Percentiles rank a stretch among this genome's conserved stretches.
Conservation (phyloP, 2,888 invertebrate species). For the Meloe dianella region DNA sequence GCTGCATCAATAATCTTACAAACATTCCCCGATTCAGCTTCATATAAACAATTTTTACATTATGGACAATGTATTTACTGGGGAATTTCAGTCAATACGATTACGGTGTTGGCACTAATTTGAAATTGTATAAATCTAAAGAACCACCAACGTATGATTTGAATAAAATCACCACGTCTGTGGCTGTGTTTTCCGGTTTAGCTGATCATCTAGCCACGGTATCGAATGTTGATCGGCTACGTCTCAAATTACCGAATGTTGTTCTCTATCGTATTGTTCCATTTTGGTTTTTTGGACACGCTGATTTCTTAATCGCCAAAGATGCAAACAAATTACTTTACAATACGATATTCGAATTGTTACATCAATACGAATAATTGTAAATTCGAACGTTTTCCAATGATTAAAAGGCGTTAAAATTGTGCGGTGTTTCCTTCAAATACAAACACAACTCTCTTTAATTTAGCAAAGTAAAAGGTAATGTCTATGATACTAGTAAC, state of each 20-base stretch:
- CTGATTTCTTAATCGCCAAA: background rate
- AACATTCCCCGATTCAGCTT: background rate
- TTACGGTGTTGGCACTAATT: constrained; percentile 30
- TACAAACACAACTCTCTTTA: background rate
- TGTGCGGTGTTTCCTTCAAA: background rate
- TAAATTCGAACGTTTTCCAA: too few species aligned
- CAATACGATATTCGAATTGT: background rate
- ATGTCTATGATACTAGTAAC: background rate
- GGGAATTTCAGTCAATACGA: constrained; percentile 30
- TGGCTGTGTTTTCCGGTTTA: background rate
- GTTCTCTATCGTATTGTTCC: background rate
- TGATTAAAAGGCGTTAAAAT: background rate
- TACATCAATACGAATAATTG: background rate
- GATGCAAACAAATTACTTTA: background rate
- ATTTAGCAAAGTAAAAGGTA: constrained; percentile 7
- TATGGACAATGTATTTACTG: constrained; percentile 17
- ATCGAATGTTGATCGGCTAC: background rate
- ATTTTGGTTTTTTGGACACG: background rate
- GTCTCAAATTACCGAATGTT: background rate
- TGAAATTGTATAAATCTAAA: constrained; percentile 23
- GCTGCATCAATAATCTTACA: background rate
- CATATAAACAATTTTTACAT: constrained; percentile 21
- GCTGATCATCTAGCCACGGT: background rate
- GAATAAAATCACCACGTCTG: constrained; percentile 21
- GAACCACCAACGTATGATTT: constrained; percentile 25